Base-by-base conservation (phyloP, 2,797 vertebrate genomes). In the Gymnoscopelus microlampas region DNA sequence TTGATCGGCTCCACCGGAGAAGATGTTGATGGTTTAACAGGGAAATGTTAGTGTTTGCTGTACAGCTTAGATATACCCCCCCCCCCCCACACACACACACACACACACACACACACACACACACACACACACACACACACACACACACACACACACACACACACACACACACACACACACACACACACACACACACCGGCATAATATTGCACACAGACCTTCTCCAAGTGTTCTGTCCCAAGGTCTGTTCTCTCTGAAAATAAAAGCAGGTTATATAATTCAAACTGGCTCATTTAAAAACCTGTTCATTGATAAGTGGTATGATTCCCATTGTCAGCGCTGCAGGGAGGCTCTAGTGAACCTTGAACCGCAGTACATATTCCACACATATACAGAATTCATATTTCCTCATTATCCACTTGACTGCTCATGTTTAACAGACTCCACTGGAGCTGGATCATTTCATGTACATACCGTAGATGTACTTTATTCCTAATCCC, bases 1-100 rank as follows among this genome's bases (percentile, higher is more conserved):
- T 93, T 94, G 92, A 94, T 95, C 92, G 90, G 86, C 81, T 85
- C 86, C 86, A 85, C 85, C 77, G 68, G 85, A 88, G 87, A 87
- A 91, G 89, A 89, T 87, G 88, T 86, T 79, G 88, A 82, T 71
- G 89, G 87, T 93, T 93, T 93, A 92, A 87, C 64, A 56, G 68
- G 72, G 82, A 89, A 89, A 91, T 87, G 89, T 80, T 74, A 79
- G 84, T 89, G 88, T 92, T 89, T 82, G 85, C 89, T 91, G 80
- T 79, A 76, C 78, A 73, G 79, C 86, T 86, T 82, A 85, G 90
- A 92, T 92, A 91, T 74, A 69, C 19, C 73, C 70, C 79, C 77
- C 79, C 74, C 71, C 39, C 48, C 2, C 48, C 53, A 63, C 79
- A 64, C 35, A 6, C 32, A 2, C 8, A 9, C 39, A 44, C 39